Evolutionary conservation across 2,113 vertebrate genomes (phyloP), one percentile per base, ranked within the genome.

Genomic region (Erythrolamprus reginae): DNA sequence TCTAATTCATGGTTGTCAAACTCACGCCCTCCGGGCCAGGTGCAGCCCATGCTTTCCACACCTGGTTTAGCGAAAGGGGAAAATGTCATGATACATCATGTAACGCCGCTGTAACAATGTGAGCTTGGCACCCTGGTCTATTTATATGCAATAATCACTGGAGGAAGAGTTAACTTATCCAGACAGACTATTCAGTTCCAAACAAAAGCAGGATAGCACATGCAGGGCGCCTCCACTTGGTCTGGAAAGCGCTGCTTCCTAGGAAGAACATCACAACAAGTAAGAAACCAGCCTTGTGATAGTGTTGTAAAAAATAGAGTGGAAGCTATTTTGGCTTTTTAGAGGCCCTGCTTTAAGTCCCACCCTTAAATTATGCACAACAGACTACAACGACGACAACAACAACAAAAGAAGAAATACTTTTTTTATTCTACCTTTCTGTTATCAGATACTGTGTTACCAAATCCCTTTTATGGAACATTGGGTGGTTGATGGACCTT

Each of bases 91-190:
- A 55, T 23, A 56, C 21, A 3, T 26, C 23, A 56, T 0, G 8
- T 24, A 8, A 26, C 23, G 26, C 2, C 2, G 0, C 8, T 53
- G 52, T 19, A 17, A 19, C 17, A 1, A 19, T 1, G 17, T 0
- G 23, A 24, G 55, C 26, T 56, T 56, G 23, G 26, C 8, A 56
- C 2, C 55, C 55, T 56, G 38, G 52, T 50, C 51, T 47, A 89
- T 50, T 50, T 87, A 87, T 8, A 45, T 89, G 45, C 24, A 84
- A 50, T 33, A 56, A 23, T 53, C 19, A 6, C 85, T 38, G 0
- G 23, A 9, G 28, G 17, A 19, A 5, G 82, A 5, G 8, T 17
- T 12, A 82, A 58, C 5, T 88, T 91, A 52, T 89, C 50, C 19
- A 87, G 10, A 24, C 21, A 45, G 86, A 58, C 56, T 1, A 6